Evolutionary conservation across 2,113 vertebrate species (phyloP).

Genomic region (Actinemys pallida): DNA sequence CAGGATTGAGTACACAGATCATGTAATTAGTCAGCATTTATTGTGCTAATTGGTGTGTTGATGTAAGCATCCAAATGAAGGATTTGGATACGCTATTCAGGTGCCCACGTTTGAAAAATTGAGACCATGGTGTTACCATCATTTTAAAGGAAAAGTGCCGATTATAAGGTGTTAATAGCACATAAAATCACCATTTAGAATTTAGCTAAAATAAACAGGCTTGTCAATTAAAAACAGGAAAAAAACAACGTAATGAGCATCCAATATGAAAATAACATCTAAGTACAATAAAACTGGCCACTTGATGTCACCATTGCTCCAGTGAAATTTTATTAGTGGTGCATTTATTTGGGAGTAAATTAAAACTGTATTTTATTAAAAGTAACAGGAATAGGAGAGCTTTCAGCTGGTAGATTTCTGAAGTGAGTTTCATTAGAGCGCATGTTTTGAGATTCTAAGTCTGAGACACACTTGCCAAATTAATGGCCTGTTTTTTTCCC

Average conservation of each 20-base stretch:
- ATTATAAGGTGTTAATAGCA: not conserved
- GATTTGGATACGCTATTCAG: not conserved
- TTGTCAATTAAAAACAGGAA: not conserved
- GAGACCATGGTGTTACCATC: not conserved
- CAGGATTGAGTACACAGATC: not conserved
- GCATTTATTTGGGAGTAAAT: not conserved
- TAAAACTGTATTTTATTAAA: slow-evolving; percentile 6
- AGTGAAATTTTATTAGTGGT: not conserved
- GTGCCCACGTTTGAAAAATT: not conserved
- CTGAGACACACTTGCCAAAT: not conserved
- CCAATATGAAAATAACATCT: not conserved
- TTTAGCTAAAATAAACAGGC: not conserved
- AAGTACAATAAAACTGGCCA: slow-evolving; percentile 17
- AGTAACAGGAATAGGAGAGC: not conserved
- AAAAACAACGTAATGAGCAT: not conserved
- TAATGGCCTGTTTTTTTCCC: not conserved
- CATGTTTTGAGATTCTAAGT: not conserved
- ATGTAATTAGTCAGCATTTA: not conserved
- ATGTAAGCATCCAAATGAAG: not conserved
- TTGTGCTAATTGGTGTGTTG: not conserved
- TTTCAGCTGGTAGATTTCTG: not conserved
- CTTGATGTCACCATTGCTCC: slow-evolving; percentile 56
- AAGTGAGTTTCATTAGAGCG: not conserved
- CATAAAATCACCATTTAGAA: not conserved
- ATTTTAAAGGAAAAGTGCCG: not conserved